Evolutionary conservation across 2,888 invertebrate genomes (phyloP), one percentile per base, ranked within the genome.

Genomic region (Dione vanillae): DNA sequence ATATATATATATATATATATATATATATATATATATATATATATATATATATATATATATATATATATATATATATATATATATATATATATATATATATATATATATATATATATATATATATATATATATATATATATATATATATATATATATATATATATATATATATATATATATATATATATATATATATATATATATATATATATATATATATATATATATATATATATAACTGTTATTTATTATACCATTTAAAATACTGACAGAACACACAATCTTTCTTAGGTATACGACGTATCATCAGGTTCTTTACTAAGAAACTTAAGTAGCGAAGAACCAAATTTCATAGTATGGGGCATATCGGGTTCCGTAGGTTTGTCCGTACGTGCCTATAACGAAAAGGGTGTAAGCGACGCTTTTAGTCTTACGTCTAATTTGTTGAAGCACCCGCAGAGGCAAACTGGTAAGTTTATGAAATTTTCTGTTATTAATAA

Each of bases 401-500:
- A 97, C 85, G 94, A 92, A 75, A 97, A 96, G 84, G 96, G 96
- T 2, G 87, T 94, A 5, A 96, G 96, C 78, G 95, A 95, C 58
- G 91, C 94, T 0, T 86, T 94, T 14, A 93, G 93, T 0, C 84
- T 96, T 1, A 94, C 94, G 2, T 94, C 95, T 0, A 94, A 92
- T 72, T 93, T 96, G 14, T 81, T 95, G 71, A 95, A 95, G 77
- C 94, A 95, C 65, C 95, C 95, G 0, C 95, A 95, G 77, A 86
- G 94, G 72, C 94, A 95, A 78, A 95, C 94, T 76, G 95, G 95
- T 94, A 80, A 86, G 90, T 84, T 47, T 64, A 59, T 56, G 12
- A 47, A n/a, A n/a, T n/a, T n/a, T n/a, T n/a, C n/a, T n/a, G n/a
- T n/a, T n/a, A n/a, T n/a, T n/a, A n/a, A n/a, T n/a, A n/a, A n/a